Evolutionary conservation across 2,797 vertebrate genomes (phyloP).

Genomic region (Myoxocephalus aenaeus): DNA sequence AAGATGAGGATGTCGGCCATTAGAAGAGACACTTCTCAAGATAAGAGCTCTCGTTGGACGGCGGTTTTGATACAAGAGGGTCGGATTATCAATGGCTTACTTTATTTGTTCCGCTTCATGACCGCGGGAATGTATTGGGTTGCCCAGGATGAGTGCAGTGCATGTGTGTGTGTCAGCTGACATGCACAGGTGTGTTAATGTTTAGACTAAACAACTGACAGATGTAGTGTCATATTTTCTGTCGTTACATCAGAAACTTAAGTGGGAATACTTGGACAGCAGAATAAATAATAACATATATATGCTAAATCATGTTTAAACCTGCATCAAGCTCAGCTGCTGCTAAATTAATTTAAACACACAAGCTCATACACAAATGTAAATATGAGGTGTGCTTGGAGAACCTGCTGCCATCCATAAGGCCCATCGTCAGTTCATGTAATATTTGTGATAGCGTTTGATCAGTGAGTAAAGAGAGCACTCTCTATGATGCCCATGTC

Average conservation of each 20-base stretch:
- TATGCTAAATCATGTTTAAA: not conserved
- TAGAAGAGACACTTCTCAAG: conserved; percentile 1
- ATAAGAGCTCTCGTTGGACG: conserved; percentile 5
- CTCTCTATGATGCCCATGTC: no score
- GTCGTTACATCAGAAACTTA: not conserved
- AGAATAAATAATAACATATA: not conserved
- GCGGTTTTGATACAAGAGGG: not conserved
- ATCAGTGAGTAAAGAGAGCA: not conserved
- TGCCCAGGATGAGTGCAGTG: not conserved
- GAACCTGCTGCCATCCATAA: not conserved
- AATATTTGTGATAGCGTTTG: not conserved
- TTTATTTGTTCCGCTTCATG: not conserved
- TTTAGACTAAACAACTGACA: not conserved
- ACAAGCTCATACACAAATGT: not conserved
- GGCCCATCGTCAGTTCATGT: not conserved
- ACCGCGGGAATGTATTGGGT: not conserved
- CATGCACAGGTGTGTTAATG: not conserved
- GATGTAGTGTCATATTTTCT: not conserved
- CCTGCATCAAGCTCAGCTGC: no score
- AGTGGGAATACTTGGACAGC: not conserved
- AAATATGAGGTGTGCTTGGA: not conserved
- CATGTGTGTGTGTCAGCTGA: not conserved
- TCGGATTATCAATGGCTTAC: not conserved
- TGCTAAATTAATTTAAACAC: not conserved
- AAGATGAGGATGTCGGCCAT: conserved; percentile 28